Conservation (phyloP, 1,140 invertebrate species). For the Littorina saxatilis region DNA sequence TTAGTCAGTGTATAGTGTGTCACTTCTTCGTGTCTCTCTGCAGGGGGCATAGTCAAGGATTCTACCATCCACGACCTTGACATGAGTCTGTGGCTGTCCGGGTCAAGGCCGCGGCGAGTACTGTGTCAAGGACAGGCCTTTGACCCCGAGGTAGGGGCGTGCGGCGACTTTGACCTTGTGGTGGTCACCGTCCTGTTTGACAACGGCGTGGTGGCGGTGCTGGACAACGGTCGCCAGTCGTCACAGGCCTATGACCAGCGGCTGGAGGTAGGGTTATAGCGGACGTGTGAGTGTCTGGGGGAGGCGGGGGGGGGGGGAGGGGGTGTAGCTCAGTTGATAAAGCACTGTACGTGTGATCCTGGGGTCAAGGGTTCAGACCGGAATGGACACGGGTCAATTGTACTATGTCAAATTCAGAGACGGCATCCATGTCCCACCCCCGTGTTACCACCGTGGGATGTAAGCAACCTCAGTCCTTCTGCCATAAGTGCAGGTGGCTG, state of each 20-base stretch:
- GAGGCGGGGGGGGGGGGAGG: too few species aligned
- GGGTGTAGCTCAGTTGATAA: too few species aligned
- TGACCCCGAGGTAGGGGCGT: conserved; percentile 79
- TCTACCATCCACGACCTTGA: conserved; percentile 86
- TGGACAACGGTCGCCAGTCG: conserved; percentile 82
- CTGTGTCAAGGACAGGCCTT: conserved; percentile 77
- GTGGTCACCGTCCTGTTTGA: conserved; percentile 80
- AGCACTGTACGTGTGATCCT: background rate
- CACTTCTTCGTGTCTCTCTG: background rate
- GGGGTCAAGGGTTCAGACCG: too few species aligned
- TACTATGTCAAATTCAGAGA: background rate
- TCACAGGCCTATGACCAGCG: conserved; percentile 85
- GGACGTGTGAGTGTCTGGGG: too few species aligned
- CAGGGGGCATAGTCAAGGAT: conserved; percentile 85
- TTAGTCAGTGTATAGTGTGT: too few species aligned
- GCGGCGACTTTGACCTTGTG: conserved; percentile 83
- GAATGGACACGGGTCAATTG: background rate
- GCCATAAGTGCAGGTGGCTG: too few species aligned
- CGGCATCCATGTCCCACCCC: background rate
- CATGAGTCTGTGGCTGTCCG: conserved; percentile 80
- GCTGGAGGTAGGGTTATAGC: conserved; percentile 77
- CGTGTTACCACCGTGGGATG: background rate
- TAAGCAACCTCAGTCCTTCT: too few species aligned
- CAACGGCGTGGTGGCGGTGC: conserved; percentile 80
- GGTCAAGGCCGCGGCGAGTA: conserved; percentile 79